Evolutionary conservation across 2,113 vertebrate genomes (phyloP).

Genomic region (Tachysurus vachellii): DNA sequence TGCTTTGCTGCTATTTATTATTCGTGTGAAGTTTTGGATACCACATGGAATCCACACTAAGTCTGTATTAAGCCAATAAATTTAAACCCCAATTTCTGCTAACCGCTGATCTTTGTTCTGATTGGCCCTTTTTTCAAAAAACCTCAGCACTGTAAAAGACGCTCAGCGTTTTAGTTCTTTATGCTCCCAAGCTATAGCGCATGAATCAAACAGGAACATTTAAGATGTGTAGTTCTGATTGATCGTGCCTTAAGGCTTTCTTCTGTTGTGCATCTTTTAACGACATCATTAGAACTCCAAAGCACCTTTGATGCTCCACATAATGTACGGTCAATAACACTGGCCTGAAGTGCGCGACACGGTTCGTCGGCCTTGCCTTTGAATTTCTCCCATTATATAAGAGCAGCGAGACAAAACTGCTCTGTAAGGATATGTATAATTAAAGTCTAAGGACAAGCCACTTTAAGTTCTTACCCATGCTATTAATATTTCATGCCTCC

Average conservation of each 20-base stretch:
- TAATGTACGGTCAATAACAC: constrained; percentile 34
- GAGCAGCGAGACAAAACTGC: constrained; percentile 48
- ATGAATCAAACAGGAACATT: constrained; percentile 30
- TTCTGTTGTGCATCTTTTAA: constrained; percentile 32
- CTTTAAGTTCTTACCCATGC: constrained; percentile 57
- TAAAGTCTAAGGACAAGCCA: constrained; percentile 57
- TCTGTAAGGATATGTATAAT: constrained; percentile 56
- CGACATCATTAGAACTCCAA: constrained; percentile 4
- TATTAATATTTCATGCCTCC: constrained; percentile 69
- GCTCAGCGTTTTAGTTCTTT: background rate
- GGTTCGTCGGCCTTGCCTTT: constrained; percentile 18
- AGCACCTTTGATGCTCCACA: constrained; percentile 34
- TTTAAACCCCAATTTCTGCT: background rate
- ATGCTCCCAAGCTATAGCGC: background rate
- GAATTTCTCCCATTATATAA: constrained; percentile 40
- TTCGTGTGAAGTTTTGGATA: constrained; percentile 13
- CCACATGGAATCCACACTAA: background rate
- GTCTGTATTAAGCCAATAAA: background rate
- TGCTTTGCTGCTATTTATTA: background rate
- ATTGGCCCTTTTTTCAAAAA: background rate
- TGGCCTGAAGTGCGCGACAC: background rate
- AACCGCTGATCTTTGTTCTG: background rate
- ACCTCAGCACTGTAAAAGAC: background rate
- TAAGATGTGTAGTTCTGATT: constrained; percentile 30
- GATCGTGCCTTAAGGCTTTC: constrained; percentile 32